Base-by-base conservation (phyloP, 1,140 invertebrate species). In the Sinella curviseta region DNA sequence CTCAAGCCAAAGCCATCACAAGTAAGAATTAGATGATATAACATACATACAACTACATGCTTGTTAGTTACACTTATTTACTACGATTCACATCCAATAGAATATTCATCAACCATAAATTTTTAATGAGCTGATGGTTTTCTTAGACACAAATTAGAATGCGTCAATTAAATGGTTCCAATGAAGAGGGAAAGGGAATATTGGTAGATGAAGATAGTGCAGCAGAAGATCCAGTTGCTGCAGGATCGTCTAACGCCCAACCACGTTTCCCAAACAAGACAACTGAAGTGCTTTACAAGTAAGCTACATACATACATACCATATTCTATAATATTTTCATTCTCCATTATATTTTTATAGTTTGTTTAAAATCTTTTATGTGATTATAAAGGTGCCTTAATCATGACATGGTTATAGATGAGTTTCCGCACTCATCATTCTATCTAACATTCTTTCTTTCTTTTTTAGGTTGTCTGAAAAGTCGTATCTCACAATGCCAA, bases 401-500 rank as follows among this genome's bases (percentile, higher is more conserved):
- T 54, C 4, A 74, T 30, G n/a, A n/a, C n/a, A n/a, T n/a, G n/a
- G n/a, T n/a, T n/a, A n/a, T n/a, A n/a, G n/a, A n/a, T n/a, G 12
- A 28, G n/a, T n/a, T n/a, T n/a, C n/a, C n/a, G n/a, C n/a, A n/a
- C n/a, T n/a, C n/a, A n/a, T n/a, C n/a, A n/a, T n/a, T n/a, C n/a
- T n/a, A n/a, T n/a, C n/a, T 48, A 48, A 48, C 39, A 48, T 17
- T n/a, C 39, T 48, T 48, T 48, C 4, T 48, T 4, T 8, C 4
- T 17, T 48, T 48, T 48, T 4, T 17, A 81, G 77, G 16, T 34
- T 78, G 24, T 74, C 36, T 28, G 76, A 80, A 20, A 80, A 77
- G 54, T 76, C 65, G 14, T 77, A 77, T 74, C 73, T 60, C 28
- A 73, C 67, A 26, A 77, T 78, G 35, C 80, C 80, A 2, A 16